These are phyloP conservation scores for Rhagoletis pomonella DNA, from an alignment of 1,140 invertebrate genomes.

Conservation along the genomic window DNA sequence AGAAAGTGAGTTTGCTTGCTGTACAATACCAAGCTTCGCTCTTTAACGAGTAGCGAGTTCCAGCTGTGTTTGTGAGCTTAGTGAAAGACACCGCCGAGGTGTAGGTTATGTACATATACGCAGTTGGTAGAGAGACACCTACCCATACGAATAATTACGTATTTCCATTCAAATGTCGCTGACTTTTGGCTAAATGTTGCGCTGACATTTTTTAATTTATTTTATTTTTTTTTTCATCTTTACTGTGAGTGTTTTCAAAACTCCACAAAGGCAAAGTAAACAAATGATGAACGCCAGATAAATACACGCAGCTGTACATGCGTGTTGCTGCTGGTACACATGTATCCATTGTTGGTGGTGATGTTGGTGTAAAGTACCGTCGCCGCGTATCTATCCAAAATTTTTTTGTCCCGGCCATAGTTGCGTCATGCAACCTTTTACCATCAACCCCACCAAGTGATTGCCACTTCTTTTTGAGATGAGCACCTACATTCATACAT, in stretches of 20 bases:
- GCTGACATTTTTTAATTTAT: background rate
- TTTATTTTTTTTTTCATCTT: no score
- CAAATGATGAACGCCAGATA: background rate
- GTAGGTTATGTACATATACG: background rate
- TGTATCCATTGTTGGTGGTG: background rate
- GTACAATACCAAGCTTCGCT: background rate
- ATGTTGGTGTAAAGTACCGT: background rate
- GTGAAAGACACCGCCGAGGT: background rate
- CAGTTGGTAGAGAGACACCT: background rate
- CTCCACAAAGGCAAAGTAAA: background rate
- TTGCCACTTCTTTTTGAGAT: background rate
- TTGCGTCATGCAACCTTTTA: slow-evolving; percentile 4
- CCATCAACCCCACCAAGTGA: background rate
- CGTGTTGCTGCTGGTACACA: background rate
- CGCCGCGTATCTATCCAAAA: background rate
- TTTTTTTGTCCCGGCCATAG: background rate
- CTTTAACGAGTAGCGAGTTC: background rate
- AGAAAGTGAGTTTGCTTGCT: slow-evolving; percentile 15
- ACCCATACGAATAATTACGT: background rate
- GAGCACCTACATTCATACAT: no score
- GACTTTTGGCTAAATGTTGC: slow-evolving; percentile 24
- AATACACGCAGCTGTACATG: background rate
- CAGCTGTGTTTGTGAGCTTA: background rate
- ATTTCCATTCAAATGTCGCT: slow-evolving; percentile 41
- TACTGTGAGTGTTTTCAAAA: background rate